Evolutionary conservation across 2,888 invertebrate species (phyloP), one percentile per base, ranked within the genome.

Genomic region (Cylloceria caligata): DNA sequence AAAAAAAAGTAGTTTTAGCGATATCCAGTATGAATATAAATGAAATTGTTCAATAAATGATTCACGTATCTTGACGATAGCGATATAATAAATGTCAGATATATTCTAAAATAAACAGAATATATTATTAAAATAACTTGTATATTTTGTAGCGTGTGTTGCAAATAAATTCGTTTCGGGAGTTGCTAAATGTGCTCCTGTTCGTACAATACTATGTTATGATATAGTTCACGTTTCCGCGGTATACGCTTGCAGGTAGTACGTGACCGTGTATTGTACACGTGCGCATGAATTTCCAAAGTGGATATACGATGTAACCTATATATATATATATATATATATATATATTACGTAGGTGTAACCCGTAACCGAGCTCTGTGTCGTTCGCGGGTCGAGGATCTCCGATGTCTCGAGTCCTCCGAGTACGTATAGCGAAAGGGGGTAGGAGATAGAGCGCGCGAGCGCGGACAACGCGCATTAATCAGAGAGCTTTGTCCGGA

Each of bases 391-490:
- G 52, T 65, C 42, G 71, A 71, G 57, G 34, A 65, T 65, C 65
- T 78, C 71, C 55, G 69, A 77, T 77, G 69, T 64, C 69, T 77
- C 62, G 55, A 47, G 42, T 36, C 55, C 21, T 36, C 13, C n/a
- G 74, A 52, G 52, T 39, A 60, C 27, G 36, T 30, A 52, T 67
- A 57, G 73, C 27, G 71, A 36, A 13, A 0, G 57, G 21, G 47
- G n/a, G 47, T 24, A 27, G 67, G 55, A 57, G 73, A 47, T 39
- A n/a, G 24, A 57, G 6, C 21, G 69, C 34, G 79, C 72, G 65
- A 84, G 80, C 83, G 81, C 77, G 83, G 78, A 78, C 78, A 71
- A 55, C 71, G 78, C 80, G 80, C 85, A 86, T 86, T 87, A 86
- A 86, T 86, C 83, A 81, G 65, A 49, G 57, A 62, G 84, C 83